A percentile compares a stretch with the other conserved stretches of the same genome.
These are phyloP conservation scores for Vireo griseus DNA, from an alignment of 2,797 vertebrate species.

Conservation along the genomic window DNA sequence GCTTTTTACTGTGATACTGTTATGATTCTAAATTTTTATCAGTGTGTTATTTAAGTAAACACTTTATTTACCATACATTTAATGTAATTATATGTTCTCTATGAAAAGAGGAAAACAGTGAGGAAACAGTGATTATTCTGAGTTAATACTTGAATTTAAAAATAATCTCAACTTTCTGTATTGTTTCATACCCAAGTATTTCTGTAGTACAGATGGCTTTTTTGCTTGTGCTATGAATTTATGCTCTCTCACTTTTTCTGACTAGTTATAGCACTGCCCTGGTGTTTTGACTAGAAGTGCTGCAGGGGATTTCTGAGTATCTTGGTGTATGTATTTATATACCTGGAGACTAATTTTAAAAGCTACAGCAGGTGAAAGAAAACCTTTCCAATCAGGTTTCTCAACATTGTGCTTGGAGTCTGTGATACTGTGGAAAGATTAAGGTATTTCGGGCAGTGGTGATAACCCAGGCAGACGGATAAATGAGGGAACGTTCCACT, in stretches of 20 bases:
- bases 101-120: background rate
- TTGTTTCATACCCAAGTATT: background rate
- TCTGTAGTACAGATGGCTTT: background rate
- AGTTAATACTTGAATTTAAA: conserved; percentile 50
- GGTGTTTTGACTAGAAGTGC: background rate
- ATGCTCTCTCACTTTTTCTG: background rate
- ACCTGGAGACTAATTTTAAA: background rate
- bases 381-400: conserved; percentile 4
- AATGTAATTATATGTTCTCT: conserved; percentile 39
- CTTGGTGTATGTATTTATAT: background rate
- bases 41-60: conserved; percentile 60
- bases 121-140: conserved; percentile 54
- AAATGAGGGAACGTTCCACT: conserved; percentile 52
- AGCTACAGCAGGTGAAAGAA: background rate
- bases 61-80: conserved; percentile 50
- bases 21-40: conserved; percentile 48
- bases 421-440: background rate
- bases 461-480: conserved; percentile 22
- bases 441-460: background rate
- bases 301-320: background rate
- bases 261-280: background rate
- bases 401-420: background rate
- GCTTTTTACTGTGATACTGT: background rate
- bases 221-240: background rate
- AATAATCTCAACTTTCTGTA: background rate